A percentile compares a stretch with the other conserved stretches of the same genome.
These are phyloP conservation scores for Spatula clypeata DNA, from an alignment of 2,797 vertebrate species.

Conservation along the genomic window DNA sequence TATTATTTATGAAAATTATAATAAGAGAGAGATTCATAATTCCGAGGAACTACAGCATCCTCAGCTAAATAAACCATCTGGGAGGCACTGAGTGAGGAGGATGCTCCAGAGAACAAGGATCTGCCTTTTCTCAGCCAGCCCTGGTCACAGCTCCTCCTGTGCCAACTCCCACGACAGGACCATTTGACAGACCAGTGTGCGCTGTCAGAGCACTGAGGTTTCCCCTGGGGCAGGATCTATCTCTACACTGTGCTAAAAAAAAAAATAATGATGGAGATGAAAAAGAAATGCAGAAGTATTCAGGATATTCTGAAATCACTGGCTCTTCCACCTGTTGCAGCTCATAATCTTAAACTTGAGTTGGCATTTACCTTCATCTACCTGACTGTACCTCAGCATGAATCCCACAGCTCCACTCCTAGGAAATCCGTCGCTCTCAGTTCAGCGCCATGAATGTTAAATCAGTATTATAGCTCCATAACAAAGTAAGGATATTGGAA, in stretches of 20 bases:
- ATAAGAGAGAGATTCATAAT: not conserved
- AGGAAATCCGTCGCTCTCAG: not conserved
- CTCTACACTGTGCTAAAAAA: not conserved
- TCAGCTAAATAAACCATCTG: not conserved
- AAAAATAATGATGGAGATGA: not conserved
- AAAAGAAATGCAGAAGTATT: not conserved
- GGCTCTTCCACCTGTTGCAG: not conserved
- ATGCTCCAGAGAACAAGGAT: not conserved
- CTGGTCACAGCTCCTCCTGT: not conserved
- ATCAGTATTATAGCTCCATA: not conserved
- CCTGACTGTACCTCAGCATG: not conserved
- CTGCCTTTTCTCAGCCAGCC: not conserved
- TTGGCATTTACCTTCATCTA: not conserved
- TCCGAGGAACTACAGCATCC: not conserved
- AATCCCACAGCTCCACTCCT: not conserved
- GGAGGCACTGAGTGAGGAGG: not conserved
- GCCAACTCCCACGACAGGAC: not conserved
- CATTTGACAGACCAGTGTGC: no score
- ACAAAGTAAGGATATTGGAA: not conserved
- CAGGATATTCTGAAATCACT: not conserved
- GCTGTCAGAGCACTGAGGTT: not conserved
- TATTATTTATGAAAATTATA: not conserved
- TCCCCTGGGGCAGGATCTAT: fast-evolving
- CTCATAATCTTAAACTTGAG: not conserved
- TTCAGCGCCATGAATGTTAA: not conserved